Evolutionary conservation across 2,797 vertebrate species (phyloP), one percentile per base, ranked within the genome.

Genomic region (Pseudochaenichthys georgianus): DNA sequence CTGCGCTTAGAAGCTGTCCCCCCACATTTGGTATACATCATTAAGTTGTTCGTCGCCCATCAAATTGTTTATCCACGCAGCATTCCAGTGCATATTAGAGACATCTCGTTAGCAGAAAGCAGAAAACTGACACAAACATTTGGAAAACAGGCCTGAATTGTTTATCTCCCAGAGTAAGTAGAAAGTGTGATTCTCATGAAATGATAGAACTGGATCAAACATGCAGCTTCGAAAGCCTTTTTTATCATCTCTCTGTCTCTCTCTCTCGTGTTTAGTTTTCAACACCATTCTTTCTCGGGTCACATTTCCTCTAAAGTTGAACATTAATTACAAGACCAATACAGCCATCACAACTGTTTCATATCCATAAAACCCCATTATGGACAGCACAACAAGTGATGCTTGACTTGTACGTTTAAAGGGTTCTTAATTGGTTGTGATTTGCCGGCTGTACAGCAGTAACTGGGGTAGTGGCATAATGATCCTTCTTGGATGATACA

Each of bases 11-110:
- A 84, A 90, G 93, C 94, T 94, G 93, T 95, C 94, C 90, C 89
- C 88, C 77, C 89, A 92, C 90, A 94, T 96, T 95, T 95, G 92
- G 91, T 87, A 90, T 95, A 95, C 93, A 95, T 95, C 94, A 95
- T 94, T 95, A 95, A 94, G 89, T 94, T 94, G 88, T 88, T 81
- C 87, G 74, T 92, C 87, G 89, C 93, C 93, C 95, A 91, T 95
- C 91, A 93, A 93, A 93, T 93, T 90, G 90, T 86, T 89, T 87
- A 86, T 93, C 95, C 92, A 93, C 86, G 91, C 85, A 34, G 87
- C 94, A 95, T 95, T 95, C 94, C 92, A 91, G 93, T 92, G 93
- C 95, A 78, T 94, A 94, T 95, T 95, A 95, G 95, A 95, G 93
- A 95, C 94, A 93, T 93, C 91, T 94, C 92, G 89, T 95, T 95